phyloP scores from a whole-genome alignment of 2,113 vertebrate species.

The Riparia riparia region DNA sequence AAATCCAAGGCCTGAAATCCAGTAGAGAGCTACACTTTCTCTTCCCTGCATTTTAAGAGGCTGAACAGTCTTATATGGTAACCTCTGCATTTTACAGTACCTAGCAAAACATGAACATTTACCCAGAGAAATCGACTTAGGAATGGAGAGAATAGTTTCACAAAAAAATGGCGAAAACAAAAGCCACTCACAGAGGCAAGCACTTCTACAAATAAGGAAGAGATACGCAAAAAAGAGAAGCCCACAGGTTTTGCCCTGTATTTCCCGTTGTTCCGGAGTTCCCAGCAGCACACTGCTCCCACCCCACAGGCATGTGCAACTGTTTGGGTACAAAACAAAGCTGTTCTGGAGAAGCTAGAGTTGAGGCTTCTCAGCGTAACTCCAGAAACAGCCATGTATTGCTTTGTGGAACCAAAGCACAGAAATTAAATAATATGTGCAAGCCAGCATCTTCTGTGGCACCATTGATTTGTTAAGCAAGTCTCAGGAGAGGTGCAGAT shows the following conservation, averaged over 20 bases:
- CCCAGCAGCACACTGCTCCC: neutral
- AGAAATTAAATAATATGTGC: neutral
- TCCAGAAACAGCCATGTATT: neutral
- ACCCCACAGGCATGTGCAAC: fast-evolving
- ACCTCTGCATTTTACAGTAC: fast-evolving
- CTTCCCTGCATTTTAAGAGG: neutral
- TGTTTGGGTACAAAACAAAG: neutral
- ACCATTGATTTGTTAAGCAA: neutral
- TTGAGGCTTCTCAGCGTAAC: neutral
- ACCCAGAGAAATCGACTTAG: neutral
- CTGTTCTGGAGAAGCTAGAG: neutral
- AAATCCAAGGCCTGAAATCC: neutral
- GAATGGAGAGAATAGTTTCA: neutral
- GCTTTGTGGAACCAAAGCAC: neutral
- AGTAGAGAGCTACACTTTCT: neutral
- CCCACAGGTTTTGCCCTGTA: neutral
- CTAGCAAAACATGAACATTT: neutral
- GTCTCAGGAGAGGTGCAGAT: neutral
- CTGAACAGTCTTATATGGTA: neutral
- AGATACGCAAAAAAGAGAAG: neutral
- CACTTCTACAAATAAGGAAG: neutral
- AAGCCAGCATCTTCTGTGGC: neutral
- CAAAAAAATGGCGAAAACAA: neutral
- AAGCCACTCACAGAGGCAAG: neutral
- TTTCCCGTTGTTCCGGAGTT: neutral